These are phyloP conservation scores for Nymphalis urticae DNA, from an alignment of 2,888 invertebrate genomes.

Conservation along the genomic window DNA sequence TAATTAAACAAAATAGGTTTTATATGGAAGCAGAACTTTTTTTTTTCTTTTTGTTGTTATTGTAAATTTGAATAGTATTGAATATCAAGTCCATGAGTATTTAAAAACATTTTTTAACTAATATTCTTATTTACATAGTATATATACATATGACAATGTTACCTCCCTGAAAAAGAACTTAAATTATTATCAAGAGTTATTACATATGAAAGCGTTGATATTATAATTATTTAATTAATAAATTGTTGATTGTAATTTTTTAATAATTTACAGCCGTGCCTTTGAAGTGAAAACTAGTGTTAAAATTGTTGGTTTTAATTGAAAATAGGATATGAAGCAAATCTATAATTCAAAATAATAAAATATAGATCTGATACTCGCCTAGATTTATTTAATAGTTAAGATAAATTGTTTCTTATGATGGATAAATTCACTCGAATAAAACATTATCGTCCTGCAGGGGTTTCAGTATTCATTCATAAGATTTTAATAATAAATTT, in stretches of 20 bases:
- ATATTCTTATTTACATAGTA: slow-evolving; percentile 20
- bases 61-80: background rate
- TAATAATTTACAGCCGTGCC: slow-evolving; percentile 27
- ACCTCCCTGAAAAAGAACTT: slow-evolving; percentile 29
- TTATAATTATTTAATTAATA: slow-evolving; percentile 12
- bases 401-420: slow-evolving; percentile 5
- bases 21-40: background rate
- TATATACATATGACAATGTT: slow-evolving; percentile 41
- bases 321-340: slow-evolving; percentile 18
- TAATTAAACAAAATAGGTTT: background rate
- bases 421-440: background rate
- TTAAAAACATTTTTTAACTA: background rate
- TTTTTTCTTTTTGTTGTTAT: background rate
- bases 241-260: slow-evolving; percentile 11
- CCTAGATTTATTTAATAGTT: slow-evolving; percentile 15
- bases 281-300: slow-evolving; percentile 16
- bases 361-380: slow-evolving; percentile 11
- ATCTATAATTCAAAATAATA: no score
- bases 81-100: no score
- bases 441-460: slow-evolving; percentile 7
- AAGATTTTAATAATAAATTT: slow-evolving; percentile 2
- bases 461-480: slow-evolving; percentile 10
- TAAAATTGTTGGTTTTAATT: slow-evolving; percentile 23
- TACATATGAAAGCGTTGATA: background rate
- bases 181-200: background rate